Percentiles rank a stretch among this genome's conserved stretches.
Evolutionary conservation across 2,888 invertebrate species (phyloP).

Genomic region (Latrodectus elegans): DNA sequence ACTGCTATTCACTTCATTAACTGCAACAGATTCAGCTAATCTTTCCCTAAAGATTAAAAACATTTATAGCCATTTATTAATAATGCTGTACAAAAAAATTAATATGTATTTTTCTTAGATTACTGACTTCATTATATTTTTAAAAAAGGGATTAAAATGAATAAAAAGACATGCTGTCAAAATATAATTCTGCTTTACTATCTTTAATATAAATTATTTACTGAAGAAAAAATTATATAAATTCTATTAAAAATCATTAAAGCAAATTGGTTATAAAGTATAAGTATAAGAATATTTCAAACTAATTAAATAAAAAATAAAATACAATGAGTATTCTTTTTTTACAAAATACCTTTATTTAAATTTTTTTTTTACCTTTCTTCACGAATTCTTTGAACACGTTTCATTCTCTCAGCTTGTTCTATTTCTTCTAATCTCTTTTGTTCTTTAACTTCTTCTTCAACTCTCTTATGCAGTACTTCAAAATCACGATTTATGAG

Average conservation of each 20-base stretch:
- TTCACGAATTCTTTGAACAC: constrained; percentile 73
- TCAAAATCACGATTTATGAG: constrained; percentile 82
- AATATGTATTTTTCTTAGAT: background rate
- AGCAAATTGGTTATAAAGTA: background rate
- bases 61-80: background rate
- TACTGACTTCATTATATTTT: background rate
- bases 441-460: constrained; percentile 79
- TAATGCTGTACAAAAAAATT: background rate
- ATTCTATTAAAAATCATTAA: background rate
- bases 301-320: background rate
- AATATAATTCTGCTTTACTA: too few species aligned
- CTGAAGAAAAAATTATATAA: too few species aligned
- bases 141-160: background rate
- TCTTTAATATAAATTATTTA: too few species aligned
- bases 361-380: constrained; percentile 67
- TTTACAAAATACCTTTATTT: background rate
- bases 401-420: constrained; percentile 76
- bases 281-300: background rate
- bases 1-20: constrained; percentile 1
- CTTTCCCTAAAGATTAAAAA: constrained; percentile 39
- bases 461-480: constrained; percentile 81
- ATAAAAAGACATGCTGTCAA: background rate
- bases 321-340: background rate
- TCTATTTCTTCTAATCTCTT: constrained; percentile 77
- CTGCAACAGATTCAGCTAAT: constrained; percentile 21